Evolutionary conservation across 2,888 invertebrate genomes (phyloP), one percentile per base, ranked within the genome.

Genomic region (Drosophila limbata): DNA sequence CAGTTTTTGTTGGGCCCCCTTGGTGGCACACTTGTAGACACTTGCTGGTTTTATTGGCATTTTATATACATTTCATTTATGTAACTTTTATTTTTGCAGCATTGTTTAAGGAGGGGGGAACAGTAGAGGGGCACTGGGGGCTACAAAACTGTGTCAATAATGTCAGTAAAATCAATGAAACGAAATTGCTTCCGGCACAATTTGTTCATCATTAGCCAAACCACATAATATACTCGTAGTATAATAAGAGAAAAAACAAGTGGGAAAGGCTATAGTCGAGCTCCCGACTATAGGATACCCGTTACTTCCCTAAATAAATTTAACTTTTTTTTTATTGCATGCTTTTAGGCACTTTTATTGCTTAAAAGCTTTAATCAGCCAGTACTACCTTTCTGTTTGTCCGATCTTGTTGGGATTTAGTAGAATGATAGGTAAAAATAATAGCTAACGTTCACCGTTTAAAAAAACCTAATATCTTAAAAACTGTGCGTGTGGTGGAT

Each of bases 161-260:
- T 75, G 67, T 50, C 67, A 70, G 70, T 77, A 56, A 85, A 79
- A 71, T 82, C 81, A 80, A 88, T 85, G 68, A 70, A 48, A 52
- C 52, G 44, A 69, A 76, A 69, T 73, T 73, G 86, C 84, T 83
- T 88, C 84, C 88, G 88, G 88, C 84, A 80, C 64, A 69, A 88
- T 76, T 73, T 78, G 81, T 64, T 69, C 81, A 83, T 85, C 83
- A 88, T 85, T 73, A 86, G 88, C 81, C 88, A 75, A 81, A 71
- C 55, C 57, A 40, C 63, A 42, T 40, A 55, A 42, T 21, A 56
- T 25, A 19, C 19, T 19, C 0, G 25, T 19, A 6, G 25, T 25
- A 25, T 44, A 42, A 47, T 44, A 56, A 35, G n/a, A 35, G 51
- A 39, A 45, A 35, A n/a, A 37, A 35, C 15, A n/a, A n/a, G n/a